Evolutionary conservation across 2,797 vertebrate genomes (phyloP), one percentile per base, ranked within the genome.

Genomic region (Parauchenoglanis punctatus): DNA sequence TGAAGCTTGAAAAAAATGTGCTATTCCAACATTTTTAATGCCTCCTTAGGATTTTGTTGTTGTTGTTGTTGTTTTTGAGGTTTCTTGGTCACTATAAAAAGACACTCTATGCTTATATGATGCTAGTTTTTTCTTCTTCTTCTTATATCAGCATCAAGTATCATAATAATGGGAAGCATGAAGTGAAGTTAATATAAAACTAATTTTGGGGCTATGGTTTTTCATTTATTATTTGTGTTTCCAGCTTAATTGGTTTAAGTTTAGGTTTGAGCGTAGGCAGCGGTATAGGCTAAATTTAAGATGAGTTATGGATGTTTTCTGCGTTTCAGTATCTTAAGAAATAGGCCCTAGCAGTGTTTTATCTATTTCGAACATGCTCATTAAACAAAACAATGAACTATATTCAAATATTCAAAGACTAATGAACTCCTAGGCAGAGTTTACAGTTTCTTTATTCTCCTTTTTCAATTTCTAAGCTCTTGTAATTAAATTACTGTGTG

Each of bases 381-480:
- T 81, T 82, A 52, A 49, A 10, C 67, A 18, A 52, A 67, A 49
- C 81, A 31, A 56, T 40, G 40, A 40, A 40, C 40, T 40, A 40
- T 40, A 40, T 40, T 40, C 40, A 40, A 40, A 40, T 40, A 40
- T 40, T 40, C 40, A 40, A 23, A 81, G 35, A 5, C 40, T 63
- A 81, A 81, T 81, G 80, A 63, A 81, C 4, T 23, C 40, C 15
- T 17, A 18, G 18, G 54, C 17, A 78, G 5, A 56, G 77, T 80
- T 80, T 35, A 58, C 31, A 59, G 18, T 44, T 67, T 52, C 59
- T 28, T 65, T 81, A 63, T 81, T 65, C 44, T 49, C 23, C 2
- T 82, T 67, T 28, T 82, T 63, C 25, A n/a, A 46, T 63, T 81
- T 81, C 18, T 61, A 31, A 44, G 31, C 80, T 17, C 80, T 28